These are phyloP conservation scores for Brachyrhaphis roseni DNA, from an alignment of 2,797 vertebrate species.

Conservation along the genomic window DNA sequence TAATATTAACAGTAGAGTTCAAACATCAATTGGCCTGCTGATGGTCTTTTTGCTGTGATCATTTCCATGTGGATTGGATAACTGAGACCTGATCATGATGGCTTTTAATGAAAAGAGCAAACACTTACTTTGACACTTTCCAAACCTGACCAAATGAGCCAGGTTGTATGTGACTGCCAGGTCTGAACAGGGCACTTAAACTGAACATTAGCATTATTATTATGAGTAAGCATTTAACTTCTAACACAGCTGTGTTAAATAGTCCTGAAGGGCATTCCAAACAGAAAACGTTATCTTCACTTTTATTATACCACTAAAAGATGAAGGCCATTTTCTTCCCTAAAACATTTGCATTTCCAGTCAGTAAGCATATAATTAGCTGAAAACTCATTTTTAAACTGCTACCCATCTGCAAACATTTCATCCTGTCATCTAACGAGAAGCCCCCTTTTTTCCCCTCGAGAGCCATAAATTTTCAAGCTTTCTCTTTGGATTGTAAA, in stretches of 20 bases:
- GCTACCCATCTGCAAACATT: conserved; percentile 9
- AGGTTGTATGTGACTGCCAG: not conserved
- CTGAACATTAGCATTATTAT: not conserved
- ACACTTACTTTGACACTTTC: not conserved
- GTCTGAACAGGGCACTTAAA: not conserved
- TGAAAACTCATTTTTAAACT: not conserved
- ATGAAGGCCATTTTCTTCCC: not conserved
- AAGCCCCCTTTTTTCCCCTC: not conserved
- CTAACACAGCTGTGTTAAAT: not conserved
- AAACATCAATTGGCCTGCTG: not conserved
- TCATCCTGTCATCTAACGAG: not conserved
- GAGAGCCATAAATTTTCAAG: conserved; percentile 2
- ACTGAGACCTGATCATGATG: not conserved
- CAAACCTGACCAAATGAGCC: not conserved
- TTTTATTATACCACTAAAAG: not conserved
- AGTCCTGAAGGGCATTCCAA: not conserved
- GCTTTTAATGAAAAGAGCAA: not conserved
- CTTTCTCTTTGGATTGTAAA: conserved; percentile 7
- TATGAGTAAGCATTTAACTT: conserved; percentile 7
- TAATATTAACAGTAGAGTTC: not conserved
- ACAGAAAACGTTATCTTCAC: not conserved
- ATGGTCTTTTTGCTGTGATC: not conserved
- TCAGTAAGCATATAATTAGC: conserved; percentile 5
- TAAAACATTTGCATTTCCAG: conserved; percentile 2
- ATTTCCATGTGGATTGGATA: not conserved